Evolutionary conservation across 2,113 vertebrate species (phyloP).

Genomic region (Geothlypis trichas): DNA sequence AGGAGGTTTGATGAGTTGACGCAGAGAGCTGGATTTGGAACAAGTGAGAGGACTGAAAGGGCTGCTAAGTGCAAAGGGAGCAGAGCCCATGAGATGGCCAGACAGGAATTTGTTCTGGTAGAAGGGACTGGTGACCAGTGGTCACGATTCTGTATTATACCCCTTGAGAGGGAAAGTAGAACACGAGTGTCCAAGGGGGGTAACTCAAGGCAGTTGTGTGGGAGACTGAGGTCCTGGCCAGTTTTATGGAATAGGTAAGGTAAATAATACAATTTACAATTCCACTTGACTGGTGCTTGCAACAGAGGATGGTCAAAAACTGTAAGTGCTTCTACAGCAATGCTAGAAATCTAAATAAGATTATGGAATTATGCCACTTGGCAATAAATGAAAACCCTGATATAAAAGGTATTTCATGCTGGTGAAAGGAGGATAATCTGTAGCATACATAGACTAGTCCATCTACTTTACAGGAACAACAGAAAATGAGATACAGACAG

Average conservation of each 20-base stretch:
- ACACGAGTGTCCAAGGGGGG: not conserved
- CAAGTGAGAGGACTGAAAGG: not conserved
- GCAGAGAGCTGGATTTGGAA: not conserved
- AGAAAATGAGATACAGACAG: not conserved
- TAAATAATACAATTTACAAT: not conserved
- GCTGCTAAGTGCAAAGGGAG: not conserved
- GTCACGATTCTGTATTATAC: not conserved
- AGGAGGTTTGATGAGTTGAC: not conserved
- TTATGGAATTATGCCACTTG: not conserved
- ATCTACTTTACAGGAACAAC: not conserved
- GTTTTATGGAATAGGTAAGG: not conserved
- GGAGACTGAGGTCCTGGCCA: not conserved
- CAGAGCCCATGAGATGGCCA: not conserved
- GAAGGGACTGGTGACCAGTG: not conserved
- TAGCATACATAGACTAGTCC: not conserved
- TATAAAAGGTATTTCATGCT: not conserved
- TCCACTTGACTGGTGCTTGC: not conserved
- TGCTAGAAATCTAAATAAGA: not conserved
- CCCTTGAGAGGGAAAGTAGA: not conserved
- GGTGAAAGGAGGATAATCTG: not conserved
- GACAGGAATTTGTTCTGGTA: not conserved
- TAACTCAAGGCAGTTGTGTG: not conserved
- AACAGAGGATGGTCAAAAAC: not conserved
- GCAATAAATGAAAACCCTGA: not conserved
- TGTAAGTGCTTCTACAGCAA: not conserved